phyloP scores from a whole-genome alignment of 2,797 vertebrate species.

The Enteromius radiatus region DNA sequence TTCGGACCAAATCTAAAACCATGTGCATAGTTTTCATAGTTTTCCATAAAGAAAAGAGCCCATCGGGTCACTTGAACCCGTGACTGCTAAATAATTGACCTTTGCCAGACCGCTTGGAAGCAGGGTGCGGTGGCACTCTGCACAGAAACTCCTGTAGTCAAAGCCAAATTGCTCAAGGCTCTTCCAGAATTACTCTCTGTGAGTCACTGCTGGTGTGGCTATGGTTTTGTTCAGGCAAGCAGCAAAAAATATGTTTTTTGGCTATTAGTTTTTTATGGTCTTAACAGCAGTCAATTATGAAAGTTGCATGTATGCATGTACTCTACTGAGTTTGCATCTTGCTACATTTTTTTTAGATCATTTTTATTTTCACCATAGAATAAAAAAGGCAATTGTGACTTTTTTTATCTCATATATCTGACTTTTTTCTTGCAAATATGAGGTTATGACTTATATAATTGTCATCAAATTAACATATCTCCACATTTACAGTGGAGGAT shows the following conservation, averaged over 20 bases:
- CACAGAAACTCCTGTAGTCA: background rate
- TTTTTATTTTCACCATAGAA: background rate
- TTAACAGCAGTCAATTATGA: background rate
- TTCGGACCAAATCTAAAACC: background rate
- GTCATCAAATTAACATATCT: background rate
- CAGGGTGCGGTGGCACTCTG: slow-evolving; percentile 59
- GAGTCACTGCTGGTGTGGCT: slow-evolving; percentile 30
- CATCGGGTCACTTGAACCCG: background rate
- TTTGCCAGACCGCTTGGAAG: slow-evolving; percentile 61
- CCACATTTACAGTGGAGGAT: background rate
- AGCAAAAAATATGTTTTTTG: background rate
- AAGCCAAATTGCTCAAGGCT: slow-evolving; percentile 38
- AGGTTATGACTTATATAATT: background rate
- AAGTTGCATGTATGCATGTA: background rate
- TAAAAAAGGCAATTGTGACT: background rate
- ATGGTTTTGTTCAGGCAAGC: slow-evolving; percentile 13
- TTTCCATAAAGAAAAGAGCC: background rate
- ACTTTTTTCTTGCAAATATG: background rate
- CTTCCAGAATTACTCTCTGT: slow-evolving; percentile 54
- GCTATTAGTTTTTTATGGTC: background rate
- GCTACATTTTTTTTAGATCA: background rate
- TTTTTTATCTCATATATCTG: background rate
- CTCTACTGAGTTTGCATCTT: background rate
- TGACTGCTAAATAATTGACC: slow-evolving; percentile 19
- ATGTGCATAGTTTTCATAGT: background rate